These are phyloP conservation scores for Erythrocercus mccallii DNA, from an alignment of 2,113 vertebrate genomes.

Conservation along the genomic window DNA sequence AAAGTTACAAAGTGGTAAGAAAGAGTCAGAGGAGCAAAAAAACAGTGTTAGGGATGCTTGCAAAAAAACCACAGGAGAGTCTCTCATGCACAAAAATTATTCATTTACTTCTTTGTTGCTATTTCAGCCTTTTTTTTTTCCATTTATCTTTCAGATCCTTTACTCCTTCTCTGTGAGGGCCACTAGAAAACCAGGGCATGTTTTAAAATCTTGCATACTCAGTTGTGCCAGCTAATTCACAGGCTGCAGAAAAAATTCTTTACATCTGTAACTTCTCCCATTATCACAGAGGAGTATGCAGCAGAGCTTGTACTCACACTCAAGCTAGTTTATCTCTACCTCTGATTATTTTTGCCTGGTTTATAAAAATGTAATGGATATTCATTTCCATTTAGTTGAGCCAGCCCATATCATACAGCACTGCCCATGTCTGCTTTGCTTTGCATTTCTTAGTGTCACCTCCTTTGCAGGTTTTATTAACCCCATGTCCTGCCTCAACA, in stretches of 20 bases:
- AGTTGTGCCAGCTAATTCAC: neutral
- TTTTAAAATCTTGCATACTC: neutral
- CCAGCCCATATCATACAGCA: neutral
- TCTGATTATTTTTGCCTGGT: neutral
- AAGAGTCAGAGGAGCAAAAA: neutral
- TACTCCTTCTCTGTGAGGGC: neutral
- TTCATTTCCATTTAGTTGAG: neutral
- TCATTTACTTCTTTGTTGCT: neutral
- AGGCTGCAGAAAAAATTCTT: neutral
- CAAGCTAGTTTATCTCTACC: neutral
- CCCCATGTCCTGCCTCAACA: neutral
- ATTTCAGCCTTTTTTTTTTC: neutral
- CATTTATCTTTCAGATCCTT: neutral
- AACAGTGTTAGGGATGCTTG: neutral
- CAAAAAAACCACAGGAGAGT: neutral
- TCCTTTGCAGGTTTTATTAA: neutral
- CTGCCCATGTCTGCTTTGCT: neutral
- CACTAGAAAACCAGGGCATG: neutral
- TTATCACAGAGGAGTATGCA: neutral
- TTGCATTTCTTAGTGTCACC: neutral
- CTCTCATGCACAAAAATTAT: neutral
- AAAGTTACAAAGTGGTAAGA: neutral
- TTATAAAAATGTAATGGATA: neutral
- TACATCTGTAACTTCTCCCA: neutral
- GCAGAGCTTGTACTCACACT: neutral